Base-by-base conservation (phyloP, 2,888 invertebrate species). In the Ectemnius lituratus region DNA sequence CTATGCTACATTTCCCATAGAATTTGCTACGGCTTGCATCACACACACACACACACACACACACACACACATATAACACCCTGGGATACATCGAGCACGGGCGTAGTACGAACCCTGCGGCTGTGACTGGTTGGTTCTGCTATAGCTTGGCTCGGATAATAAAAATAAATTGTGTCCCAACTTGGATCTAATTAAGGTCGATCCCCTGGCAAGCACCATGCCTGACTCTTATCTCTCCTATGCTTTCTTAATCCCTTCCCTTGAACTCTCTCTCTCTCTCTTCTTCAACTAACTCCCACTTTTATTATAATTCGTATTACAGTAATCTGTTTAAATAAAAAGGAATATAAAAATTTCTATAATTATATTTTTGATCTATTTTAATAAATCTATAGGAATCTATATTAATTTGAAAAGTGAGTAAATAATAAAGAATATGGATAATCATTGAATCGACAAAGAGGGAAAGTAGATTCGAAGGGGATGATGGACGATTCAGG, bases 131-230 rank as follows among this genome's bases (percentile, higher is more conserved):
- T 11, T 37, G 37, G 37, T 4, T 6, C 11, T 11, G 37, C 37
- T 46, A 58, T 67, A 59, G 69, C 67, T 45, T 58, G 76, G 69
- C 73, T 74, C 75, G 72, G 71, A 80, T 83, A 82, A 86, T 87
- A 83, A 85, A 86, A 85, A 86, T 85, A 85, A 87, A 87, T 84
- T 81, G 85, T 81, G 76, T 78, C 70, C 60, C 49, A 60, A 73
- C 79, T 80, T 61, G 68, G 72, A 65, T 64, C 79, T 82, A 85
- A 86, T 86, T 84, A 84, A 86, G 80, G 8, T 82, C 80, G 80
- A 84, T 80, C 78, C 23, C 64, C 2, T 37, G 57, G 56, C 37
- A 23, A 6, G 28, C 57, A 62, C 70, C 57, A 68, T 52, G n/a
- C 58, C 64, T 62, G 66, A 67, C 70, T 62, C 18, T 20, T 76